Base-by-base conservation (phyloP, 2,888 invertebrate species). In the Abrostola triplasia region DNA sequence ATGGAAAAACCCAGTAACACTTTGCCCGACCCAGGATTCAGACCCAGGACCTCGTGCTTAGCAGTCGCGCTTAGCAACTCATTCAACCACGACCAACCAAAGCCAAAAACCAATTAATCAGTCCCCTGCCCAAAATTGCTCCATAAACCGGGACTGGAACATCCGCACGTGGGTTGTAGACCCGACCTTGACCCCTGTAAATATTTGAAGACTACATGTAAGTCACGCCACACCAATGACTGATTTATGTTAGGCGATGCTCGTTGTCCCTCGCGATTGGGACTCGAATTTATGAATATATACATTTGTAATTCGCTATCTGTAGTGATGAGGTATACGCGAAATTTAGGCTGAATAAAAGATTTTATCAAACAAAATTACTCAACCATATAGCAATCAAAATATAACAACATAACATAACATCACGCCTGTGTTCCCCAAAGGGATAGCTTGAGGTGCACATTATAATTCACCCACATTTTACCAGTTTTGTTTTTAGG, bases 231-330 rank as follows among this genome's bases (percentile, higher is more conserved):
- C 44, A 38, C 53, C 58, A 49, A 36, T 49, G 53, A 47, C 51
- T 58, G 70, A 73, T 67, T 67, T 64, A 73, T 67, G 47, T 51
- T 36, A 51, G 37, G 42, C 36, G 51, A 54, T 50, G 35, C 42
- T 59, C 42, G 48, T 51, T 36, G 50, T 57, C 51, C 38, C 55
- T 42, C 5, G 42, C 50, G 57, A 69, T 65, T 63, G 44, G 37
- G 44, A 64, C 12, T 47, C 7, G n/a, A 44, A 47, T n/a, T 51
- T 51, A 73, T 70, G 62, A 67, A 70, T 67, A 69, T 60, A 63
- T 71, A 67, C 59, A 67, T 65, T 48, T 41, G 52, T 64, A 58
- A 73, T 64, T 64, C 38, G 58, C 41, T 47, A 11, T 50, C 44
- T 48, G 53, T 38, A 54, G 42, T 37, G 6, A 24, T 40, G 9